A percentile compares a stretch with the other conserved stretches of the same genome.
These are phyloP conservation scores for Lophius americanus DNA, from an alignment of 2,797 vertebrate genomes.

Conservation along the genomic window DNA sequence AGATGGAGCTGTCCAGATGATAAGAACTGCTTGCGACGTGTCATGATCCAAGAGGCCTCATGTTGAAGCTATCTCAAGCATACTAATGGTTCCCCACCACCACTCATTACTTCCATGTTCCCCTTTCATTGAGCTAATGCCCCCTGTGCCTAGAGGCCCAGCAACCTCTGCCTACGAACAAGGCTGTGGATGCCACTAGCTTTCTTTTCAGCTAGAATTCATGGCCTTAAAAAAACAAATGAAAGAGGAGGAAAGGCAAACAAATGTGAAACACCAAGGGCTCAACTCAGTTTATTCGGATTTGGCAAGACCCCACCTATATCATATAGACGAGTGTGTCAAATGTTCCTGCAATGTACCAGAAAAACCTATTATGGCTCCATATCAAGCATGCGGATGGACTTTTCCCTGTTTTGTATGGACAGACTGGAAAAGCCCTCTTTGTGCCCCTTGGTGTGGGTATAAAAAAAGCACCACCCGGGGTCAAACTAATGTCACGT, in stretches of 20 bases:
- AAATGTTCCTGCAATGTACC: too few species aligned
- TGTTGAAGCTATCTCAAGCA: conserved; percentile 94
- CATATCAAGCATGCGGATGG: too few species aligned
- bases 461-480: conserved; percentile 32
- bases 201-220: conserved; percentile 53
- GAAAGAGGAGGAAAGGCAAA: conserved; percentile 12
- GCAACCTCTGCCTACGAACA: conserved; percentile 74
- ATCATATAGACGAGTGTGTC: too few species aligned
- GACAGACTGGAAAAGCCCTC: too few species aligned
- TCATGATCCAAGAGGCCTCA: conserved; percentile 95
- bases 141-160: conserved; percentile 84
- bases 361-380: too few species aligned
- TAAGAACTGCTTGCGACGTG: conserved; percentile 94
- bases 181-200: conserved; percentile 70
- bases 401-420: too few species aligned
- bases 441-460: too few species aligned
- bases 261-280: conserved; percentile 1
- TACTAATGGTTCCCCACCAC: conserved; percentile 90
- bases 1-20: conserved; percentile 99
- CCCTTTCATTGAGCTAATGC: conserved; percentile 96
- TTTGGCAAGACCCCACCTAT: too few species aligned
- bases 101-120: conserved; percentile 94
- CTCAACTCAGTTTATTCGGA: too few species aligned
- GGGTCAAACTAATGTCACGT: conserved; percentile 48
- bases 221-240: conserved; percentile 11